phyloP scores from a whole-genome alignment of 2,797 vertebrate species.

The Tragopan temminckii region DNA sequence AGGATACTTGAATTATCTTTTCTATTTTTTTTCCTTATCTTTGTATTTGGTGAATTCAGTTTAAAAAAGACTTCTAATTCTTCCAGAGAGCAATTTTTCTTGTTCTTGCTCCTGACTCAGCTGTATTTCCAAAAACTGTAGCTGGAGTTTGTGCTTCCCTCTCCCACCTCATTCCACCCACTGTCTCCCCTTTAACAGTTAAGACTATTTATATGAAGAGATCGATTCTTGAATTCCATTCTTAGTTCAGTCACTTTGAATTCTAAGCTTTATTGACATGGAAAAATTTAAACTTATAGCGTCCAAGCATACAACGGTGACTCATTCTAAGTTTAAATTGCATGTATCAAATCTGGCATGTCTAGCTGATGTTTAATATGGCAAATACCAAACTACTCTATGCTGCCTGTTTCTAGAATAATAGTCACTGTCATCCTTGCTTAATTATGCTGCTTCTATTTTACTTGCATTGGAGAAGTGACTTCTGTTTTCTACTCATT shows the following conservation, averaged over 20 bases:
- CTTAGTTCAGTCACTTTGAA: neutral
- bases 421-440: neutral
- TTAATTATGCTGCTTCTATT: neutral
- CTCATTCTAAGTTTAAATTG: slow-evolving; percentile 23
- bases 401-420: neutral
- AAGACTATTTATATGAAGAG: slow-evolving; percentile 16
- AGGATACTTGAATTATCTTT: neutral
- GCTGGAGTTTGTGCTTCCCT: neutral
- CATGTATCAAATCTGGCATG: neutral
- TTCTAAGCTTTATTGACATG: slow-evolving; percentile 33
- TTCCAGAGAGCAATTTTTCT: neutral
- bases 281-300: neutral
- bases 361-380: slow-evolving; percentile 6
- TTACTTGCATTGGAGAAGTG: neutral
- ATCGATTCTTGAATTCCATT: neutral
- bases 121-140: slow-evolving; percentile 16
- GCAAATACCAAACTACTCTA: neutral
- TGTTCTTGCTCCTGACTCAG: slow-evolving; percentile 45
- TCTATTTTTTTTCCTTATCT: neutral
- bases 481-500: neutral
- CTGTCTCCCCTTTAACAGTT: neutral
- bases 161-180: neutral
- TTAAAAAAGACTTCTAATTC: neutral
- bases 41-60: neutral
- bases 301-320: neutral